phyloP scores from a whole-genome alignment of 2,888 invertebrate genomes.

The Cephus rjabovi region DNA sequence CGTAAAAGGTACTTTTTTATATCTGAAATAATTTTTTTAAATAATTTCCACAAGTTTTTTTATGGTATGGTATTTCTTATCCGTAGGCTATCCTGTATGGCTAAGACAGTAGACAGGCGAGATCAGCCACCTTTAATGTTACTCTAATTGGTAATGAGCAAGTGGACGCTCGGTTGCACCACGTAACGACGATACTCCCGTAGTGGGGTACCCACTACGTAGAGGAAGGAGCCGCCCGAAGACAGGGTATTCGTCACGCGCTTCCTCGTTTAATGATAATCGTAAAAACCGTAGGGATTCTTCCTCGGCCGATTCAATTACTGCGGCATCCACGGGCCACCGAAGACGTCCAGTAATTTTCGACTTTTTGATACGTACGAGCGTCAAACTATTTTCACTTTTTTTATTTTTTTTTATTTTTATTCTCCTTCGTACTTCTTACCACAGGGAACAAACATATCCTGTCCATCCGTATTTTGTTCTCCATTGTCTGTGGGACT shows the following conservation, averaged over 20 bases:
- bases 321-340: background rate
- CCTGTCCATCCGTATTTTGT: background rate
- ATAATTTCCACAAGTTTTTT: background rate
- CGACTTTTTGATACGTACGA: background rate
- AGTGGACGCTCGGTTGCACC: constrained; percentile 6
- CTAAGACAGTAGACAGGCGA: background rate
- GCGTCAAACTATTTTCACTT: background rate
- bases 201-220: background rate
- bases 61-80: background rate
- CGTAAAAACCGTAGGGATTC: background rate
- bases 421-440: background rate
- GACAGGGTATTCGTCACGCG: constrained; percentile 6
- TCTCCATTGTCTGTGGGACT: background rate
- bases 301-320: constrained; percentile 1
- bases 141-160: constrained; percentile 5
- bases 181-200: background rate
- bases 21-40: background rate
- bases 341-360: background rate
- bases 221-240: background rate
- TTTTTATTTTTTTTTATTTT: background rate
- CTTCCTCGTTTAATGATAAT: constrained; percentile 5
- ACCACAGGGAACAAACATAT: background rate
- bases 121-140: background rate
- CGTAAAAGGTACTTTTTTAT: background rate
- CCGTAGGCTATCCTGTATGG: background rate